Evolutionary conservation across 2,113 vertebrate genomes (phyloP).

Genomic region (Pelmatolapia mariae): DNA sequence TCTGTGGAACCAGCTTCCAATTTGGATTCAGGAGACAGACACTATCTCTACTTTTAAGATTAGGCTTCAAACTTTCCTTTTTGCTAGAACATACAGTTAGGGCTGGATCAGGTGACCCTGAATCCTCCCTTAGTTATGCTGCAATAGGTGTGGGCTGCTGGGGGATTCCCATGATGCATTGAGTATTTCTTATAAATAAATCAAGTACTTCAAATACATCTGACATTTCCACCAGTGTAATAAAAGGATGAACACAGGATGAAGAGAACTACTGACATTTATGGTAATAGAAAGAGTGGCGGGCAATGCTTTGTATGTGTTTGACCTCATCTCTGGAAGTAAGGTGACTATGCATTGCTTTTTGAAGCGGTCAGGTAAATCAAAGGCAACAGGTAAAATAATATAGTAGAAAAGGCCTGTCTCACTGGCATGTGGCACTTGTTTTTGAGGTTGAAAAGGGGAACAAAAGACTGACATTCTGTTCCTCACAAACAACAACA

Average conservation of each 20-base stretch:
- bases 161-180: not conserved
- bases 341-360: conserved; percentile 73
- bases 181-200: not conserved
- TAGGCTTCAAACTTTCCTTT: not conserved
- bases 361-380: conserved; percentile 69
- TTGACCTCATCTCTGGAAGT: conserved; percentile 66
- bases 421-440: not conserved
- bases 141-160: not conserved
- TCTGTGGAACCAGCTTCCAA: not conserved
- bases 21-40: not conserved
- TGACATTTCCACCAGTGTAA: conserved; percentile 71
- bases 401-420: conserved; percentile 30
- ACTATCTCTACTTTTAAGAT: not conserved
- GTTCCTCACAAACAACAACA: conserved; percentile 15
- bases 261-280: conserved; percentile 76
- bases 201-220: conserved; percentile 11
- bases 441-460: conserved; percentile 19
- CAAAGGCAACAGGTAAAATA: conserved; percentile 58
- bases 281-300: conserved; percentile 72
- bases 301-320: conserved; percentile 47
- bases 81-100: not conserved
- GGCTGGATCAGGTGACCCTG: not conserved
- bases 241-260: conserved; percentile 61
- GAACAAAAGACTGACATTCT: conserved; percentile 62
- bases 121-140: not conserved